Conservation (phyloP, 2,797 vertebrate species). For the Dryobates pubescens region DNA sequence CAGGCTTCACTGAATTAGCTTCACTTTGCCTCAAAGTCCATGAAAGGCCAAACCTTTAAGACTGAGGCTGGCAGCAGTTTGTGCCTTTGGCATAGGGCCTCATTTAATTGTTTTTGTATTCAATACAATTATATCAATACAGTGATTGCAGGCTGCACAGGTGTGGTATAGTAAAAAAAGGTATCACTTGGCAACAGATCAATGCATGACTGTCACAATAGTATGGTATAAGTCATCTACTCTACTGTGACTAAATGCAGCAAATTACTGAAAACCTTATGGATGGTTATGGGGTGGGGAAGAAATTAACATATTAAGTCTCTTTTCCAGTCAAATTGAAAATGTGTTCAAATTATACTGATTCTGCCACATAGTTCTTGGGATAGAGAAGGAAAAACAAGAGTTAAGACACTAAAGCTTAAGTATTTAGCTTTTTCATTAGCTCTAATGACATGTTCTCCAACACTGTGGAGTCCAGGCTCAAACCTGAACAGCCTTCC, state of each 20-base stretch:
- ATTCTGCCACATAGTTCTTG: background rate
- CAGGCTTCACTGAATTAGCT: background rate
- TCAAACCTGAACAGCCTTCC: background rate
- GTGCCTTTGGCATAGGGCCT: background rate
- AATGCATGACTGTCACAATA: background rate
- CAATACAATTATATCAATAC: background rate
- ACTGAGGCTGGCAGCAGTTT: background rate
- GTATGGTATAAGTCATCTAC: background rate
- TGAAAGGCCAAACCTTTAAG: background rate
- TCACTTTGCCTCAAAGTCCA: background rate
- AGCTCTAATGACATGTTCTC: background rate
- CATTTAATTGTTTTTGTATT: background rate
- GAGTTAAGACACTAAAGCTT: background rate
- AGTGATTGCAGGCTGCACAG: background rate
- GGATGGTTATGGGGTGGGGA: background rate
- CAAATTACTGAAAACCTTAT: background rate
- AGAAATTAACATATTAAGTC: background rate
- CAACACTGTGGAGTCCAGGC: background rate
- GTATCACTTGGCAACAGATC: background rate
- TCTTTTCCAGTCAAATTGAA: background rate
- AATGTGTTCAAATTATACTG: background rate
- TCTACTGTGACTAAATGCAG: background rate
- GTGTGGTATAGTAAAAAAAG: background rate
- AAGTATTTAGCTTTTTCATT: background rate
- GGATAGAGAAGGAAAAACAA: background rate